phyloP scores from a whole-genome alignment of 2,113 vertebrate species.

The Fregetta grallaria region DNA sequence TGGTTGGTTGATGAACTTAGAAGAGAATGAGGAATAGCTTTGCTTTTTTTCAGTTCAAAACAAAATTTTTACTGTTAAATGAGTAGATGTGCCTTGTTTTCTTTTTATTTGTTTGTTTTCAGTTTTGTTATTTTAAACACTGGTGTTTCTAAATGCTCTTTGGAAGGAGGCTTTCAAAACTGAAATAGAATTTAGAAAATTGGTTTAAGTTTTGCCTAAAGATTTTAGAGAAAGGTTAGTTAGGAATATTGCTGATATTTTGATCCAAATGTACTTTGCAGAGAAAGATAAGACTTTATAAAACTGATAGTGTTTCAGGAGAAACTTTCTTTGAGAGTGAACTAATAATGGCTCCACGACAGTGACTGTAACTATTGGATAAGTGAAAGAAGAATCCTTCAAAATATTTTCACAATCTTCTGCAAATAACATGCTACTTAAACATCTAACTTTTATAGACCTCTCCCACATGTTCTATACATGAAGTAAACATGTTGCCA shows the following conservation, averaged over 20 bases:
- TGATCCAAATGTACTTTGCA: neutral
- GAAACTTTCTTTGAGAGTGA: neutral
- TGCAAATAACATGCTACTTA: neutral
- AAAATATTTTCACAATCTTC: neutral
- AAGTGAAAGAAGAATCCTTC: neutral
- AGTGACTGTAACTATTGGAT: neutral
- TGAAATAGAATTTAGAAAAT: neutral
- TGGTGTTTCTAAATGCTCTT: neutral
- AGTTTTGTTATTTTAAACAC: neutral
- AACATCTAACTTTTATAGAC: neutral
- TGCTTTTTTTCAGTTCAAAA: neutral
- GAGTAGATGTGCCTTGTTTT: neutral
- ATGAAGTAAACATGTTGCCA: neutral
- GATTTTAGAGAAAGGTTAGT: neutral
- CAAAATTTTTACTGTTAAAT: neutral
- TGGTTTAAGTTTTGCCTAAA: neutral
- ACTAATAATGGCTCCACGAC: neutral
- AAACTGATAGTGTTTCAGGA: neutral
- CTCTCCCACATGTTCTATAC: neutral
- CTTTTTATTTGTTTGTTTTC: neutral
- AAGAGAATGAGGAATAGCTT: neutral
- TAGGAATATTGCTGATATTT: neutral
- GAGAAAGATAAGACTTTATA: neutral
- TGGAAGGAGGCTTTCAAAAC: neutral
- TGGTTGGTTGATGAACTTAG: neutral